Percentiles rank a stretch among this genome's conserved stretches.
These are phyloP conservation scores for Oenanthe melanoleuca DNA, from an alignment of 2,113 vertebrate species.

Conservation along the genomic window DNA sequence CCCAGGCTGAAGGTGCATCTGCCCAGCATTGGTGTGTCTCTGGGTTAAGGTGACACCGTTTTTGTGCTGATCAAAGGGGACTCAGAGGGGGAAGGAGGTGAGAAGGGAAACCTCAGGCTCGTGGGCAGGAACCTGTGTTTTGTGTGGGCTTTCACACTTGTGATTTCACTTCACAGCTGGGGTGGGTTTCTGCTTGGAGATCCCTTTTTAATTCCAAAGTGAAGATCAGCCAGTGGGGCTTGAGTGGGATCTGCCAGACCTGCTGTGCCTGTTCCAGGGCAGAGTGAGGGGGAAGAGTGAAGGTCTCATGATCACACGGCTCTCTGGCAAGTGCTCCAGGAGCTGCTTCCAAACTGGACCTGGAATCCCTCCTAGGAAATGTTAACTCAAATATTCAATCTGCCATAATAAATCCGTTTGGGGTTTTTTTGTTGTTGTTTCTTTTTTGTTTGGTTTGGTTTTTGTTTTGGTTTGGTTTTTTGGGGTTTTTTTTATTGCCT, in stretches of 20 bases:
- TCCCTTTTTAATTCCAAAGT: not conserved
- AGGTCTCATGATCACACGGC: not conserved
- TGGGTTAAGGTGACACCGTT: not conserved
- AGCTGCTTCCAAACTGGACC: not conserved
- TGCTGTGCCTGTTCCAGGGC: not conserved
- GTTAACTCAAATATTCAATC: not conserved
- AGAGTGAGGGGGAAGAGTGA: not conserved
- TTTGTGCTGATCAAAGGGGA: not conserved
- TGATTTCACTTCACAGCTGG: not conserved
- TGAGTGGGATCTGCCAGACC: not conserved
- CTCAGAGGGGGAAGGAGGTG: not conserved
- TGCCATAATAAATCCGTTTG: not conserved
- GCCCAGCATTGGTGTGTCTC: accelerated
- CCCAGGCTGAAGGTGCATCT: not conserved
- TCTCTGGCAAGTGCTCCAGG: not conserved
- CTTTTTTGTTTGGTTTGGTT: too few relatives aligned
- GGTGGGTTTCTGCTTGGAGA: not conserved
- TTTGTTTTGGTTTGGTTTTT: not conserved
- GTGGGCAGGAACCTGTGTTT: not conserved
- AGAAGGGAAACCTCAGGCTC: not conserved
- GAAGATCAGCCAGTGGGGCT: not conserved
- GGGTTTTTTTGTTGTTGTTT: not conserved
- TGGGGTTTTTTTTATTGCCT: not conserved
- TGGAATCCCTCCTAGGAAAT: not conserved
- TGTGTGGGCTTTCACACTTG: not conserved